These are phyloP conservation scores for Pocillopora damicornis DNA, from an alignment of 64 coral and sea anemone genomes.

Conservation along the genomic window DNA sequence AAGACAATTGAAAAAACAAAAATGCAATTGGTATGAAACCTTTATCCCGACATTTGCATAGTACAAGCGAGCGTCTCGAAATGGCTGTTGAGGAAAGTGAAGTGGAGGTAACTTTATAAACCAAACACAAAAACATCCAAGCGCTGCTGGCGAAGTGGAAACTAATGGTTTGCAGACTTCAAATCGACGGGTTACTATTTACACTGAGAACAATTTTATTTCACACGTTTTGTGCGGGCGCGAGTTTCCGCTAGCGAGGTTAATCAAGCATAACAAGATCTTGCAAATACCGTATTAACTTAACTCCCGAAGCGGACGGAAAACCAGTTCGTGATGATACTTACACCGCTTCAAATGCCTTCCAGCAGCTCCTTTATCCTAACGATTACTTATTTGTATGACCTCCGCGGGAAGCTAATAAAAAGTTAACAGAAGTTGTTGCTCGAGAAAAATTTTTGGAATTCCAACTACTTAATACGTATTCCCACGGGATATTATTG, in stretches of 20 bases:
- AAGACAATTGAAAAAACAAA: conserved; percentile 26
- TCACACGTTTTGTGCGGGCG: background rate
- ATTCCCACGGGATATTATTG: conserved; percentile 44
- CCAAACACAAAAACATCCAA: background rate
- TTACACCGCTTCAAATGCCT: background rate
- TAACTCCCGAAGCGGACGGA: background rate
- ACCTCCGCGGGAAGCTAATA: background rate
- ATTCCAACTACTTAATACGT: conserved; percentile 46
- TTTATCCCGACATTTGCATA: conserved; percentile 13
- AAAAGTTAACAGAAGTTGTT: conserved; percentile 25
- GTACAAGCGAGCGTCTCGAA: background rate
- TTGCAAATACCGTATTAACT: background rate
- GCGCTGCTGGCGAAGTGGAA: background rate
- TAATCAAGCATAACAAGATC: background rate
- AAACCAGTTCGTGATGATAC: background rate
- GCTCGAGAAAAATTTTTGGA: conserved; percentile 29
- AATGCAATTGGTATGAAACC: conserved; percentile 14
- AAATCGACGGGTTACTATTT: background rate
- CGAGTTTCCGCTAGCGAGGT: background rate
- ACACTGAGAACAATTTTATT: background rate
- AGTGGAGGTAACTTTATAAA: background rate
- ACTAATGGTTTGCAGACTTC: background rate
- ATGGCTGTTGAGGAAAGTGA: background rate
- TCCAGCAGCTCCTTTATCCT: background rate
- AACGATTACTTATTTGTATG: background rate